Evolutionary conservation across 2,797 vertebrate species (phyloP), one percentile per base, ranked within the genome.

Genomic region (Chromobotia macracanthus): DNA sequence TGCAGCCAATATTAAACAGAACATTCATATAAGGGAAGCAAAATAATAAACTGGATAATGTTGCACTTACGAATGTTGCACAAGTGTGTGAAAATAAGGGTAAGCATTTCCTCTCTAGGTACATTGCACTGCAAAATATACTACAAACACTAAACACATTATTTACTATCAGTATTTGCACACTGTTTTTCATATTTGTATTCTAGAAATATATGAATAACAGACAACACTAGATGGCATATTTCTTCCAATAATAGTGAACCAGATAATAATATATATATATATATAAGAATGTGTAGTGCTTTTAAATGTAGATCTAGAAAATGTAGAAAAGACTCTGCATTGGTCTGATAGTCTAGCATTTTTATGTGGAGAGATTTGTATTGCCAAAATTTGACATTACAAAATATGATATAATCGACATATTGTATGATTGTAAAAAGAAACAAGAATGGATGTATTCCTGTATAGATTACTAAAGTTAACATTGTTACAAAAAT

Each of bases 81-180:
- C 11, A 38, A 5, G 61, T 38, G 10, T 55, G 4, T 75, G 10
- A 19, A 28, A 70, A 7, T 38, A 10, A 63, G 19, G 23, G 44
- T 25, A 23, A 13, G 19, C 3, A 9, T 77, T 78, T 77, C 19
- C 31, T 19, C 44, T 70, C 28, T 31, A 63, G n/a, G 44, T 67
- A 78, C 76, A 51, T 18, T 44, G 58, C 76, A 78, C 48, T 64
- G 56, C 44, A 64, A 71, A 41, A 63, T 63, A 51, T 50, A 61
- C n/a, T 51, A 28, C 10, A 50, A 67, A 67, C 50, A 66, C n/a
- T 44, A 35, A 60, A 68, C 12, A 28, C 56, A 53, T 10, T 63
- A 41, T 48, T 68, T 69, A 48, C 60, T 58, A 61, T 23, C 12
- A 60, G 63, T 70, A 70, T 78, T 71, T 78, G 67, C 67, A 63